phyloP scores from a whole-genome alignment of 2,888 invertebrate species.

The Coecobrya sp. region DNA sequence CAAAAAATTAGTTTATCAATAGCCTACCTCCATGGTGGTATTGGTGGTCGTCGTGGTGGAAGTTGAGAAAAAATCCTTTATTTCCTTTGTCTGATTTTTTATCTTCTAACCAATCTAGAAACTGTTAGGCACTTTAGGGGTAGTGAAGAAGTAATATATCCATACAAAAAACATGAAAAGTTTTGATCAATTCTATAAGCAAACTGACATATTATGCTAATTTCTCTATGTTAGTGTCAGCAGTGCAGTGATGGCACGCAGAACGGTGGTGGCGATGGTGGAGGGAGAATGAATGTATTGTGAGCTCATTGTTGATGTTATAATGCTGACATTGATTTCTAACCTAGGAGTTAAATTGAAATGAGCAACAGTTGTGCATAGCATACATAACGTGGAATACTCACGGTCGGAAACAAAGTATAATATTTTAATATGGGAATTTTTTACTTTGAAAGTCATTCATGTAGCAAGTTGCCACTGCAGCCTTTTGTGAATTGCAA shows the following conservation, averaged over 20 bases:
- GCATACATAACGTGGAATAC: neutral
- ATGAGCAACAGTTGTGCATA: neutral
- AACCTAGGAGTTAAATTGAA: neutral
- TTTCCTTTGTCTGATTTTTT: conserved; percentile 1
- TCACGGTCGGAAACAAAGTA: neutral
- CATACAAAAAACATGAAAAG: neutral
- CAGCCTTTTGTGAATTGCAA: conserved; percentile 40
- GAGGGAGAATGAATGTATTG: neutral
- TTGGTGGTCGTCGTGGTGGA: neutral
- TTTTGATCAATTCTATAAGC: neutral
- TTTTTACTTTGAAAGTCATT: neutral
- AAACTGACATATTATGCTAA: neutral
- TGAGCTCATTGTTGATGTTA: neutral
- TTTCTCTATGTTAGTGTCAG: neutral
- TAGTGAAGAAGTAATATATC: neutral
- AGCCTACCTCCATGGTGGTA: neutral
- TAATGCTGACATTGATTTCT: conserved; percentile 27
- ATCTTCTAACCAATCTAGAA: neutral
- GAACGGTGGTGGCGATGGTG: neutral
- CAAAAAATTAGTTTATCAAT: neutral
- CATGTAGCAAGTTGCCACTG: neutral
- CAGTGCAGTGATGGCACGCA: neutral
- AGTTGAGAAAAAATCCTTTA: neutral
- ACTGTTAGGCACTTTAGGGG: neutral
- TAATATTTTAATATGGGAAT: conserved; percentile 5